These are phyloP conservation scores for Mya arenaria DNA, from an alignment of 1,140 invertebrate genomes.

Conservation along the genomic window DNA sequence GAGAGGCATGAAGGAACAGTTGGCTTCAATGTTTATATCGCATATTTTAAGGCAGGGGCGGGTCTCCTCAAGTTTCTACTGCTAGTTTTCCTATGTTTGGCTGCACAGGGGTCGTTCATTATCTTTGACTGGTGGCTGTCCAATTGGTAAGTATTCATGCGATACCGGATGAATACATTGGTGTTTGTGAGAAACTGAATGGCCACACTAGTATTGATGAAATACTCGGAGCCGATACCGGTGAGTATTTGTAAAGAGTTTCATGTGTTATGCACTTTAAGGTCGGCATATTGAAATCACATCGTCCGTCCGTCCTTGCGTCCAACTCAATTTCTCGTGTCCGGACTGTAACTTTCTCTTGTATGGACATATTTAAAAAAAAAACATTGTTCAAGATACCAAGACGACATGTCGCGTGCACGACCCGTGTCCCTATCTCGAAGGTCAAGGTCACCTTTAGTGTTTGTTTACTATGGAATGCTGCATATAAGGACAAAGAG, in stretches of 20 bases:
- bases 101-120: conserved; percentile 87
- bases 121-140: conserved; percentile 91
- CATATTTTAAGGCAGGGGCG: conserved; percentile 87
- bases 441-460: too few species aligned
- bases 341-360: too few species aligned
- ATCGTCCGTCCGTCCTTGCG: too few species aligned
- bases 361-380: too few species aligned
- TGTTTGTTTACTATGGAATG: too few species aligned
- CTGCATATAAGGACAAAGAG: too few species aligned
- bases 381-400: too few species aligned
- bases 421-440: too few species aligned
- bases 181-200: not conserved
- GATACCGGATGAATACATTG: not conserved
- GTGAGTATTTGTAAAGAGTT: not conserved
- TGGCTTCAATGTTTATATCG: conserved; percentile 84
- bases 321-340: too few species aligned
- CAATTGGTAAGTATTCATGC: conserved; percentile 84
- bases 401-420: too few species aligned
- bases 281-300: too few species aligned
- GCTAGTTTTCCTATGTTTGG: conserved; percentile 84
- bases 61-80: conserved; percentile 84
- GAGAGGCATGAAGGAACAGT: conserved; percentile 84
- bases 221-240: not conserved
- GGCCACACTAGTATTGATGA: not conserved
- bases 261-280: not conserved